Percentiles rank a stretch among this genome's conserved stretches.
Evolutionary conservation across 2,797 vertebrate species (phyloP).

Genomic region (Sparus aurata): DNA sequence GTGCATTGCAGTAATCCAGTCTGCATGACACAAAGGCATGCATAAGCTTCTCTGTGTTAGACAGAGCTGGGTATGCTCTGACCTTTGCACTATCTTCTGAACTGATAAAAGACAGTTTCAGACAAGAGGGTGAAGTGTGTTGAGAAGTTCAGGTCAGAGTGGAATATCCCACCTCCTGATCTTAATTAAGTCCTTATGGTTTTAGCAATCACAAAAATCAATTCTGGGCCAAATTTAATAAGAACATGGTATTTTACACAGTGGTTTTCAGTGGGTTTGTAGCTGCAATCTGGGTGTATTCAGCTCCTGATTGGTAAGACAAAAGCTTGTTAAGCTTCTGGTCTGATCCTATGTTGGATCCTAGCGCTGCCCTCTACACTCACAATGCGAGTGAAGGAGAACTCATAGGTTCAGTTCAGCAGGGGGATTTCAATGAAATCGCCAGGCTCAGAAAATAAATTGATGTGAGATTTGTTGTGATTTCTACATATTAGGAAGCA

Average conservation of each 20-base stretch:
- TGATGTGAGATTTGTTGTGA: neutral
- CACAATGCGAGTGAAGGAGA: neutral
- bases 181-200: neutral
- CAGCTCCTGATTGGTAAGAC: neutral
- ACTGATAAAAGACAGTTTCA: conserved; percentile 52
- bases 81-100: conserved; percentile 38
- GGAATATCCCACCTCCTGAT: conserved; percentile 16
- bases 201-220: neutral
- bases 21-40: conserved; percentile 43
- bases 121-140: conserved; percentile 6
- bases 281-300: neutral
- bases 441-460: neutral
- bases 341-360: neutral
- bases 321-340: neutral
- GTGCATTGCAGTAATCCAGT: conserved; percentile 68
- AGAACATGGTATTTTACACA: neutral
- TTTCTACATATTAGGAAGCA: too few species aligned
- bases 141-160: conserved; percentile 16
- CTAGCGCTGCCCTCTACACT: neutral
- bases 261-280: neutral
- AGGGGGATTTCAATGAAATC: neutral
- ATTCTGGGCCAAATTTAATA: neutral
- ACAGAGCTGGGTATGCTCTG: conserved; percentile 14
- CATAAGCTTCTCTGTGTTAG: conserved; percentile 36
- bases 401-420: neutral